These are phyloP conservation scores for Hydractinia echinata DNA, from an alignment of 30 jellyfish, hydroid and myxozoan genomes.

Conservation along the genomic window DNA sequence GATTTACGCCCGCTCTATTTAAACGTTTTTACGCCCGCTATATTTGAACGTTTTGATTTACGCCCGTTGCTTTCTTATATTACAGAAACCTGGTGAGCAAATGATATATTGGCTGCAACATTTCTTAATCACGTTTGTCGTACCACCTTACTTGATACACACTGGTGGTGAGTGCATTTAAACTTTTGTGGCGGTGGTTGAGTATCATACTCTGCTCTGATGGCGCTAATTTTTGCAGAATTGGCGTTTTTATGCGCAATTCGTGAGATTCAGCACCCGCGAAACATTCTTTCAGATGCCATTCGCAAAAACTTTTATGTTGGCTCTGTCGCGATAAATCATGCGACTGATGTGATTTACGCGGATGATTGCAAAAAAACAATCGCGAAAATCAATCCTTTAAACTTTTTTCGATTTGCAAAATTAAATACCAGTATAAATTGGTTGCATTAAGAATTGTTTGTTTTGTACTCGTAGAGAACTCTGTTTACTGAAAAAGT, in stretches of 20 bases:
- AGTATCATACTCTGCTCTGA: not conserved
- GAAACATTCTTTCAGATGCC: no score
- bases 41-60: not conserved
- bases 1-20: not conserved
- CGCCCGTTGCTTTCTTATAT: not conserved
- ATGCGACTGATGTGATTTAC: no score
- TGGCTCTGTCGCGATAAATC: no score
- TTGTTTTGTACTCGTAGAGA: not conserved
- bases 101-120: slow-evolving; percentile 87
- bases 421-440: no score
- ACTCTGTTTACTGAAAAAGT: not conserved
- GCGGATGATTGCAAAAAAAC: no score
- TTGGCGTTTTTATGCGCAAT: no score
- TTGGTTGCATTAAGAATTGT: no score
- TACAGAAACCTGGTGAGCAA: slow-evolving; percentile 87
- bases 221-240: no score
- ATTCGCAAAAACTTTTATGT: no score
- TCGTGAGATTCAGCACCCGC: no score
- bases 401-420: no score
- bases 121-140: slow-evolving; percentile 57
- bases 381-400: no score
- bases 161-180: slow-evolving; percentile 66
- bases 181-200: not conserved
- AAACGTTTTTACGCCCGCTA: not conserved
- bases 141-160: slow-evolving; percentile 90